Percentiles rank a stretch among this genome's conserved stretches.
Conservation (phyloP, 2,888 invertebrate genomes). For the Plagodis dolabraria region DNA sequence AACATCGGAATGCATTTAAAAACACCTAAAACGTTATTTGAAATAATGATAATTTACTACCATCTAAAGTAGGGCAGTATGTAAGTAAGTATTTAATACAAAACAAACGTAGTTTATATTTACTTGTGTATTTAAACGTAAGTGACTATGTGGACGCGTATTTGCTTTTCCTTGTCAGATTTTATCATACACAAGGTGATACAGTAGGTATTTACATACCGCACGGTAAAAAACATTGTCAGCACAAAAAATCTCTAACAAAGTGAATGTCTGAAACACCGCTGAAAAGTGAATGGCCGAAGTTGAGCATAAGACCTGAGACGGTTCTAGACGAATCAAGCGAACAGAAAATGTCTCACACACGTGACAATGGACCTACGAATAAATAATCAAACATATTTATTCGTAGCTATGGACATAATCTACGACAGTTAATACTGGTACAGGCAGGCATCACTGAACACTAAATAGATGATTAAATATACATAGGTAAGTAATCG, state of each 20-base stretch:
- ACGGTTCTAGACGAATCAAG: constrained; percentile 15
- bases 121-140: no score
- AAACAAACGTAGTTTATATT: no score
- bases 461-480: constrained; percentile 17
- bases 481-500: constrained; percentile 5
- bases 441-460: neutral
- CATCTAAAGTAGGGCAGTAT: no score
- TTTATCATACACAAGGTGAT: constrained; percentile 9
- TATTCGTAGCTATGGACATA: no score
- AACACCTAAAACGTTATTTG: no score
- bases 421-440: no score
- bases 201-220: constrained; percentile 8
- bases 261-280: constrained; percentile 25
- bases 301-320: constrained; percentile 10
- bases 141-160: neutral
- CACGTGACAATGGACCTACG: no score
- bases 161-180: constrained; percentile 6
- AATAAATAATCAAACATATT: no score
- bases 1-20: no score
- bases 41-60: no score
- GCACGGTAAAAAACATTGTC: neutral
- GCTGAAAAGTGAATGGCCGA: constrained; percentile 25
- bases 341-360: neutral
- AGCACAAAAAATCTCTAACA: neutral
- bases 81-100: no score